Percentiles rank a stretch among this genome's conserved stretches.
Evolutionary conservation across 2,797 vertebrate species (phyloP).

Genomic region (Cyclura pinguis): DNA sequence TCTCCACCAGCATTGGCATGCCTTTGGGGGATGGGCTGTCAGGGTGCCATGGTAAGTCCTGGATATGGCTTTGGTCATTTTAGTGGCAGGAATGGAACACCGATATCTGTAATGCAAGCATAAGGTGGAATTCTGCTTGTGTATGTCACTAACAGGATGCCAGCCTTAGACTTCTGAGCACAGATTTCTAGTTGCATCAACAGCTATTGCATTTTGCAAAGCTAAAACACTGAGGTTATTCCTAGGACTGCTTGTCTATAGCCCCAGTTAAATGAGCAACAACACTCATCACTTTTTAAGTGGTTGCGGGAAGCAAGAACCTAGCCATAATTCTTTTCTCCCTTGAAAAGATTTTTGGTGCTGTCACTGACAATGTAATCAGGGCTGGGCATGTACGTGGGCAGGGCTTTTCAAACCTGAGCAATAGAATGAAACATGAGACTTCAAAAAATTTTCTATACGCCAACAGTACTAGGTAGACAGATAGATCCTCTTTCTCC

Average conservation of each 20-base stretch:
- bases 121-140: no score
- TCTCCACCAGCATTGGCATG: no score
- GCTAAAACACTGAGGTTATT: no score
- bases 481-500: not conserved
- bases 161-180: not conserved
- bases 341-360: not conserved
- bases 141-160: no score
- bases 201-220: not conserved
- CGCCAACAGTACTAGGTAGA: not conserved
- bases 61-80: no score
- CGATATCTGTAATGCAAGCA: no score
- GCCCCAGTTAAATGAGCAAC: no score
- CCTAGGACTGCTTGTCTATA: not conserved
- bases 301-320: not conserved
- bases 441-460: not conserved
- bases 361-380: not conserved
- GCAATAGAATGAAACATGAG: not conserved
- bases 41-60: no score
- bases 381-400: not conserved
- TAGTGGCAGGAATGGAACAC: no score
- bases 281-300: no score
- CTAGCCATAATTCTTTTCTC: not conserved
- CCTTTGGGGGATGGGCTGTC: no score
- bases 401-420: not conserved
- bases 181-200: not conserved